Conservation (phyloP, 2,888 invertebrate species). For the Petrolisthes cinctipes region DNA sequence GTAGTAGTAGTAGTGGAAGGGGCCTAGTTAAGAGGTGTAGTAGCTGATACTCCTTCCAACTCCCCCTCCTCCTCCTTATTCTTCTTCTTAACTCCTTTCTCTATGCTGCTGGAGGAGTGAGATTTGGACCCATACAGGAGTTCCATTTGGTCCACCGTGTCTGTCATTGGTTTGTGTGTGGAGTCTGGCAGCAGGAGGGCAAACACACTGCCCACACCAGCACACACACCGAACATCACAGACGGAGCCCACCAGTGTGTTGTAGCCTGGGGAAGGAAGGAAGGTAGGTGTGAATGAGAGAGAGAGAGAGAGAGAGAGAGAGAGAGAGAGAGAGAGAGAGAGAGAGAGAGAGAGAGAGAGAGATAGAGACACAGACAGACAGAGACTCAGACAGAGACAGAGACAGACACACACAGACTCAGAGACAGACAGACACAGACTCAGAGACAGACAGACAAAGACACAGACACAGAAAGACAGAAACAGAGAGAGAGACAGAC, state of each 20-base stretch:
- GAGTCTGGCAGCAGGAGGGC: conserved; percentile 57
- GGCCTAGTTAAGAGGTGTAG: too few relatives aligned
- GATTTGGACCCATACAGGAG: conserved; percentile 41
- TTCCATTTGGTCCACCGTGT: conserved; percentile 61
- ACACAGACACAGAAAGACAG: neutral
- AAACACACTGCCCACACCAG: conserved; percentile 44
- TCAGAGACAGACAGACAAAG: neutral
- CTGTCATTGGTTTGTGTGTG: conserved; percentile 48
- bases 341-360: too few relatives aligned
- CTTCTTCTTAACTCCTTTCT: neutral
- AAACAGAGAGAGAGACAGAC: neutral
- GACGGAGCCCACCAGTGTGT: conserved; percentile 51
- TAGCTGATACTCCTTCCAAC: too few relatives aligned
- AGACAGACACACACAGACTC: neutral
- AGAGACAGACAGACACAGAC: neutral
- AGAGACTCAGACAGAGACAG: neutral
- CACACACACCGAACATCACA: conserved; percentile 50
- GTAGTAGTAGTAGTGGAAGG: too few relatives aligned
- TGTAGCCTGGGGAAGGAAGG: conserved; percentile 32
- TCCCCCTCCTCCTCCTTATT: neutral
- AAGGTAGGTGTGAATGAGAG: too few relatives aligned
- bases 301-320: neutral
- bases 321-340: neutral
- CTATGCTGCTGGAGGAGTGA: conserved; percentile 38
- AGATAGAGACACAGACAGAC: neutral